Percentiles rank a stretch among this genome's conserved stretches.
phyloP scores from a whole-genome alignment of 2,797 vertebrate species.

The Clamator glandarius region DNA sequence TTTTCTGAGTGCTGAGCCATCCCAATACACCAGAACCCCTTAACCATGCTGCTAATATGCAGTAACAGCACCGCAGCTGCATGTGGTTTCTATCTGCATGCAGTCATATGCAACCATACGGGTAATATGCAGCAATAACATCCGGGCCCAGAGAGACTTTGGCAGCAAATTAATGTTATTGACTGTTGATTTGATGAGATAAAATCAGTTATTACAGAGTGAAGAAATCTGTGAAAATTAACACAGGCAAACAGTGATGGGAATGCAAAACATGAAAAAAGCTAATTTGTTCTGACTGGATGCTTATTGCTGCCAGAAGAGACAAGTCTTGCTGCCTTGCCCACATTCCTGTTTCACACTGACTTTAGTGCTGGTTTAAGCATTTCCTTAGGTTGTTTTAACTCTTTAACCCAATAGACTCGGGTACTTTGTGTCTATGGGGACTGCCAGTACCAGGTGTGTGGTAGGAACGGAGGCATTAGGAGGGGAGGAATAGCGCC shows the following conservation, averaged over 20 bases:
- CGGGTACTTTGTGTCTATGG: background rate
- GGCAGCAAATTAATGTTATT: background rate
- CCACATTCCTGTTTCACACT: background rate
- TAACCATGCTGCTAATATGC: rapidly evolving
- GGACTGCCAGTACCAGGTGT: background rate
- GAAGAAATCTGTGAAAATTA: background rate
- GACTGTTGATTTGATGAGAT: background rate
- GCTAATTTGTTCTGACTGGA: background rate
- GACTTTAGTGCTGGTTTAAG: background rate
- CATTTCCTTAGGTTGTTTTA: background rate
- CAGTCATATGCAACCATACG: rapidly evolving
- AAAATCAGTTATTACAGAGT: background rate
- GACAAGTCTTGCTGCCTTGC: rapidly evolving
- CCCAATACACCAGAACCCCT: background rate
- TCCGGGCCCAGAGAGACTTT: background rate
- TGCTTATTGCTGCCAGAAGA: rapidly evolving
- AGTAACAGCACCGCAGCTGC: background rate
- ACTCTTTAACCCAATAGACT: background rate
- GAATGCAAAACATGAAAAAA: background rate
- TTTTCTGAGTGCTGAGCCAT: background rate
- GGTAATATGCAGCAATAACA: background rate
- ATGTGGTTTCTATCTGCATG: rapidly evolving
- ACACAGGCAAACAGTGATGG: background rate
- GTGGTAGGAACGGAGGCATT: background rate
- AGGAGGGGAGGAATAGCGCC: background rate